Evolutionary conservation across 2,113 vertebrate species (phyloP), one percentile per base, ranked within the genome.

Genomic region (Cyprinus carpio): DNA sequence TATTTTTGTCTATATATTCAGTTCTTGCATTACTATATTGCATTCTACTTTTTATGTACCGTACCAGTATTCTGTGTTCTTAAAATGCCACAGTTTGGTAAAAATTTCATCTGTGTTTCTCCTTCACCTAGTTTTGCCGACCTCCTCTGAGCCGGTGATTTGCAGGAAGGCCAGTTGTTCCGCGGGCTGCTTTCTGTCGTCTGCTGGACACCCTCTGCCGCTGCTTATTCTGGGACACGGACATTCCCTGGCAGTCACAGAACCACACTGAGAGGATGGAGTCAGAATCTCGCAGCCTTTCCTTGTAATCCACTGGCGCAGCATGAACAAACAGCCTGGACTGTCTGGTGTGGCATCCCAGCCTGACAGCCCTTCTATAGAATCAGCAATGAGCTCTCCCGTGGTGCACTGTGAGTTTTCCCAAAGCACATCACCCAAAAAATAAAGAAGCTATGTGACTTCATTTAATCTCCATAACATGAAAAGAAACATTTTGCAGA

Each of bases 291-390:
- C 93, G 1, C 90, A 95, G 85, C 98, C 93, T 92, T 95, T 89
- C 31, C 90, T 98, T n/a, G n/a, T 75, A 94, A 97, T 62, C 97
- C 97, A 0, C 91, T 95, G n/a, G 81, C 95, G 97, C 37, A 92
- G 92, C 91, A 97, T 98, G 96, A 95, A 97, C 0, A 96, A 95
- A 31, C 94, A 93, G 56, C 11, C 94, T 98, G 11, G 97, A 96
- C 90, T 98, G 97, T 2, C 90, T 98, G 89, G 95, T 98, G 80
- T 94, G 93, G 15, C 97, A 98, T 51, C 96, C 96, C n/a, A n/a
- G 0, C 92, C 94, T 8, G 80, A 93, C 20, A 89, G 92, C 11
- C 94, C 95, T 4, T n/a, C n/a, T 95, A 92, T 46, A 92, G 96
- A 88, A 94, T 97, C 90, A 88, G 91, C 0, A 94, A 96, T 90